These are phyloP conservation scores for Actinia equina DNA, from an alignment of 64 coral and sea anemone genomes.

Conservation along the genomic window DNA sequence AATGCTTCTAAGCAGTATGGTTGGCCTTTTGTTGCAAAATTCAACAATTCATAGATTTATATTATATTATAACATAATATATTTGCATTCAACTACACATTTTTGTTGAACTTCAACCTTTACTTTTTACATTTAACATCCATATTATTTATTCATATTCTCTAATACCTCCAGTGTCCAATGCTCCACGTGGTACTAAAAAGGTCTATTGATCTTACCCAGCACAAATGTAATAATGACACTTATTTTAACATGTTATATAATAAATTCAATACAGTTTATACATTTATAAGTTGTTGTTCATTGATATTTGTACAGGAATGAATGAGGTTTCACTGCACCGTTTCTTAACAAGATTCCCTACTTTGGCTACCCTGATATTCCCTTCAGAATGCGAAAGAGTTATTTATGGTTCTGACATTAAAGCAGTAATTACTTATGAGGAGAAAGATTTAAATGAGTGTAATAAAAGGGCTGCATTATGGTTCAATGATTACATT, in stretches of 20 bases:
- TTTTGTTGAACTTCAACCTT: no score
- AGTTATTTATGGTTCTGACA: slow-evolving; percentile 3
- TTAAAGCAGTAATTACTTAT: slow-evolving; percentile 20
- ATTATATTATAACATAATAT: no score
- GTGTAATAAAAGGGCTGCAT: slow-evolving; percentile 27
- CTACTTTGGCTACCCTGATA: slow-evolving; percentile 3
- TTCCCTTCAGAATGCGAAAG: slow-evolving; percentile 15
- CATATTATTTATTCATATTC: no score
- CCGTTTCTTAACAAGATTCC: slow-evolving; percentile 24
- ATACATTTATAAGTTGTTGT: background rate
- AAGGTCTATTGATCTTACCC: no score
- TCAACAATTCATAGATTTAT: no score
- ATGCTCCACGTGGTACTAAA: no score
- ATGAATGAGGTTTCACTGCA: slow-evolving; percentile 28
- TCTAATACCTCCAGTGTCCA: no score
- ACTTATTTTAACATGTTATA: background rate
- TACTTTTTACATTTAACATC: no score
- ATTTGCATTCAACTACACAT: no score
- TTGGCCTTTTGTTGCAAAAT: no score
- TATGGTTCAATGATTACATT: slow-evolving; percentile 14
- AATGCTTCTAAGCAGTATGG: no score
- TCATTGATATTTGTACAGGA: slow-evolving; percentile 14
- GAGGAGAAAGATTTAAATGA: slow-evolving; percentile 15
- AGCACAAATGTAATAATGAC: no score
- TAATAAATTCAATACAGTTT: background rate